Conservation (phyloP, 2,113 vertebrate genomes). For the Apodemus speciosus region DNA sequence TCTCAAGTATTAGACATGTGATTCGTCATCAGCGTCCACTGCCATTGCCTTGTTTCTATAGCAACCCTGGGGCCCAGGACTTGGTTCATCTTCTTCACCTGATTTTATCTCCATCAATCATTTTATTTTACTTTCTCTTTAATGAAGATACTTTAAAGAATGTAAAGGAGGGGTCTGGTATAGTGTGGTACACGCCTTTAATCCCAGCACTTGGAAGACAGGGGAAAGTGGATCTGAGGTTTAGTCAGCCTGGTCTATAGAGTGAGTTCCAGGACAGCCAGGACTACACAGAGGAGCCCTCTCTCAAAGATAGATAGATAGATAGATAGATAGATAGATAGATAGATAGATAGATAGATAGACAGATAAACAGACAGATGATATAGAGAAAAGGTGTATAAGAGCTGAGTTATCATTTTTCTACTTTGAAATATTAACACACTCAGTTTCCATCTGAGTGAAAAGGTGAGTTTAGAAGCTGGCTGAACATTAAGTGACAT, state of each 20-base stretch:
- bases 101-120: background rate
- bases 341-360: background rate
- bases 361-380: background rate
- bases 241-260: background rate
- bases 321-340: background rate
- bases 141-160: background rate
- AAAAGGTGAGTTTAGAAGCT: background rate
- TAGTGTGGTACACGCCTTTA: background rate
- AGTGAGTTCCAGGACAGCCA: background rate
- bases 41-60: background rate
- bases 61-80: background rate
- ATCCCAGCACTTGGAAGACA: background rate
- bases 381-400: background rate
- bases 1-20: background rate
- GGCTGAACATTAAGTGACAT: background rate
- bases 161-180: background rate
- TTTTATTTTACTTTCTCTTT: background rate
- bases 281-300: background rate
- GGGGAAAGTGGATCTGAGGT: background rate
- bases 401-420: background rate
- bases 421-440: constrained; percentile 16
- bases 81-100: background rate
- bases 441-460: background rate
- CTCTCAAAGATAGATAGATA: background rate
- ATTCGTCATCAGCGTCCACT: background rate